Conservation (phyloP, 2,888 invertebrate species). For the Erpobdella octoculata region DNA sequence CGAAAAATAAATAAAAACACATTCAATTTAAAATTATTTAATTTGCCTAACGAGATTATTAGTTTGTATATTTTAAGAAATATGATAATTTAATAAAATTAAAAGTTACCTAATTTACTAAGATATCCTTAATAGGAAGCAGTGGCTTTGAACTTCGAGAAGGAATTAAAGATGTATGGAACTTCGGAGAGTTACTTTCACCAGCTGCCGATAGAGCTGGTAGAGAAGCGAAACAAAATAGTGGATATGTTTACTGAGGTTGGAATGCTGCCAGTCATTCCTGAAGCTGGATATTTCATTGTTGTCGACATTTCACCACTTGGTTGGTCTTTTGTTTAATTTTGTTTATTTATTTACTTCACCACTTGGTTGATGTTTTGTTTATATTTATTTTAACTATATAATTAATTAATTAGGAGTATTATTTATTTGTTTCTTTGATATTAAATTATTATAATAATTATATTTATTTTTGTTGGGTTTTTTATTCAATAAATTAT, state of each 20-base stretch:
- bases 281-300: slow-evolving; percentile 95
- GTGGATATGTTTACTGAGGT: slow-evolving; percentile 57
- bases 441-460: too few relatives aligned
- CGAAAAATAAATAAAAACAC: too few relatives aligned
- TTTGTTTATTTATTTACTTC: not conserved
- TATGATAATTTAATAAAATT: too few relatives aligned
- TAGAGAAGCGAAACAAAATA: slow-evolving; percentile 53
- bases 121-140: slow-evolving; percentile 67
- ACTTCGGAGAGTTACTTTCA: slow-evolving; percentile 70
- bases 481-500: too few relatives aligned
- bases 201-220: slow-evolving; percentile 66
- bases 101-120: not conserved
- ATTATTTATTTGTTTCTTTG: too few relatives aligned
- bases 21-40: too few relatives aligned
- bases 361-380: not conserved
- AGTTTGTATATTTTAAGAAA: too few relatives aligned
- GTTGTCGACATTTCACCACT: slow-evolving; percentile 74
- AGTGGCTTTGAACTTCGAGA: slow-evolving; percentile 77
- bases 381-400: too few relatives aligned
- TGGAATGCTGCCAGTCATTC: slow-evolving; percentile 82
- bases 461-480: too few relatives aligned
- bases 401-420: too few relatives aligned
- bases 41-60: too few relatives aligned
- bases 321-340: slow-evolving; percentile 35
- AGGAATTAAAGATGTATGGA: slow-evolving; percentile 64